A percentile compares a stretch with the other conserved stretches of the same genome.
These are phyloP conservation scores for Limnephilus lunatus DNA, from an alignment of 2,888 invertebrate genomes.

Conservation along the genomic window DNA sequence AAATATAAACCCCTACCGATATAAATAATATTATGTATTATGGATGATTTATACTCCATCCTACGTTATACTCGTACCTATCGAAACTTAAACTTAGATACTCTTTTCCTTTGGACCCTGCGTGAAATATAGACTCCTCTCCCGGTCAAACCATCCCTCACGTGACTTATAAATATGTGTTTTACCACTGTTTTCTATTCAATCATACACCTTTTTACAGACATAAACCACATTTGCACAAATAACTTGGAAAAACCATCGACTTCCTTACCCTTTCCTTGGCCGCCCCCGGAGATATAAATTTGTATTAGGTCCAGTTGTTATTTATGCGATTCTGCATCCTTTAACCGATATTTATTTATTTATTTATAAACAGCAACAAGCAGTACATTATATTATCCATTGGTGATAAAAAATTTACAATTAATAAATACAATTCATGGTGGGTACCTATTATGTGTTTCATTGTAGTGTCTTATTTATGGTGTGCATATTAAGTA, in stretches of 20 bases:
- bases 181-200: not conserved
- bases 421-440: no score
- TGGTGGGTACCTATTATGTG: no score
- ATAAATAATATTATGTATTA: not conserved
- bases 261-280: not conserved
- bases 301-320: not conserved
- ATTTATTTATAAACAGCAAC: no score
- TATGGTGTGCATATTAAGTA: no score
- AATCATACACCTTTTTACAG: not conserved
- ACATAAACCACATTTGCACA: not conserved
- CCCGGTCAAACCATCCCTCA: not conserved
- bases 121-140: not conserved
- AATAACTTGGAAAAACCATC: not conserved
- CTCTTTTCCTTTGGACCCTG: not conserved
- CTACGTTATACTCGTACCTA: not conserved
- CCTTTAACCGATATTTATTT: not conserved
- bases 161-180: not conserved
- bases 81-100: not conserved
- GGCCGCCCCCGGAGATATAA: not conserved
- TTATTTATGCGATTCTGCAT: not conserved
- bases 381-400: no score
- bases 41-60: not conserved
- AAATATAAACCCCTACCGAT: not conserved
- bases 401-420: no score
- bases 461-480: no score